Evolutionary conservation across 2,113 vertebrate species (phyloP), one percentile per base, ranked within the genome.

Genomic region (Oryzias curvinotus): DNA sequence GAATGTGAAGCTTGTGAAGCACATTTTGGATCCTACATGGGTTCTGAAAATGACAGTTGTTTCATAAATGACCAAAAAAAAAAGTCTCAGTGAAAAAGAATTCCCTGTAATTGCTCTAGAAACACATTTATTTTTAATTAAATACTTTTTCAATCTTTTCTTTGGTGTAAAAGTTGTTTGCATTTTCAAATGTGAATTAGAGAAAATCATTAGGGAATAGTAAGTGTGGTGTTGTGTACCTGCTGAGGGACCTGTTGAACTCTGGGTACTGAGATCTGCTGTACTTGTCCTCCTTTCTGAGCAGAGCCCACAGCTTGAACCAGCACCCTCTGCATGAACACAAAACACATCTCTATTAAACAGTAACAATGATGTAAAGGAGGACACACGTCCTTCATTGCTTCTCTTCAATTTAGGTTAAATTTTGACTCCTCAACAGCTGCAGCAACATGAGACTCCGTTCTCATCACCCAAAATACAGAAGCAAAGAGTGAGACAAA

Each of bases 201-300:
- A 36, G 12, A 36, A 51, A 51, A 14, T 51, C 12, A 15, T 25
- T 25, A 1, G 5, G 23, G 48, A 10, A 50, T 50, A 61, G 68
- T 76, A 80, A 61, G 79, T 77, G 84, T 78, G 77, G 85, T 57
- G 82, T 80, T 87, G 85, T 95, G 93, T 92, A 98, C 96, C 96
- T 97, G 96, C 81, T 94, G 95, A 70, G 95, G 91, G 65, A 95
- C 93, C 87, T 96, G 96, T 88, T 96, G 95, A 13, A 93, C 93
- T 82, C 96, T 93, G 88, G 95, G 91, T 57, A 95, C 92, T 56
- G 94, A 90, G 79, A 95, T 86, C 3, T 95, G 94, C 89, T 98
- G 95, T 91, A 94, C 96, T 82, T 92, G 91, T 17, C 91, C 88
- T 77, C 92, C 95, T 90, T 98, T 99, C 89, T 95, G 94, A 87